Evolutionary conservation across 1,140 invertebrate genomes (phyloP), one percentile per base, ranked within the genome.

Genomic region (Eumaeus atala): DNA sequence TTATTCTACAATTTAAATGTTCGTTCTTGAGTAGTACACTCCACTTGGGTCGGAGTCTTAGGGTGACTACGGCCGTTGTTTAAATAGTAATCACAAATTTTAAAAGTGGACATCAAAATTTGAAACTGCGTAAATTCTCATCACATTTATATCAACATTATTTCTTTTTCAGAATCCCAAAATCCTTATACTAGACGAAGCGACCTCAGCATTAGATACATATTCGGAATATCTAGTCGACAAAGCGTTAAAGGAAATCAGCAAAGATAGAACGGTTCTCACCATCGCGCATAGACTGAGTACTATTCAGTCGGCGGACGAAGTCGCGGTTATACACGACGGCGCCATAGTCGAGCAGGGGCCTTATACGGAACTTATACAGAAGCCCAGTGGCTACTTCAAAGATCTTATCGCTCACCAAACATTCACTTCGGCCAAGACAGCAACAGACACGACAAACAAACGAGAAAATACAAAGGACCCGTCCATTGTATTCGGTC

Each of bases 241-340:
- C 71, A 92, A 95, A 72, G 95, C 96, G 6, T 79, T 98, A 16
- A 95, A 97, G 67, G 89, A 92, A 48, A 93, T 95, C 1, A 91
- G 94, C 48, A 91, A 92, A 87, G 84, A 87, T 37, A 90, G 96
- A 47, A 98, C 97, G 1, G 95, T 97, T 0, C 79, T 98, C 5
- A 96, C 96, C 0, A 98, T 98, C 62, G 97, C 97, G 9, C 97
- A 98, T 74, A 89, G 97, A 52, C 87, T 98, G 8, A 97, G 96
- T 63, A 98, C 97, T 0, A 96, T 98, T 58, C 93, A 95, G 68
- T 94, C 96, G 72, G 96, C 96, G 0, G 92, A 97, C 84, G 89
- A 92, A 67, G 99, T 99, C 48, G 93, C 96, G 0, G 97, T 99
- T 0, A 79, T 99, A 36, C 91, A 95, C 18, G 88, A 92, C 42